These are phyloP conservation scores for Papilio polyxenes DNA, from an alignment of 1,140 invertebrate genomes.

Conservation along the genomic window DNA sequence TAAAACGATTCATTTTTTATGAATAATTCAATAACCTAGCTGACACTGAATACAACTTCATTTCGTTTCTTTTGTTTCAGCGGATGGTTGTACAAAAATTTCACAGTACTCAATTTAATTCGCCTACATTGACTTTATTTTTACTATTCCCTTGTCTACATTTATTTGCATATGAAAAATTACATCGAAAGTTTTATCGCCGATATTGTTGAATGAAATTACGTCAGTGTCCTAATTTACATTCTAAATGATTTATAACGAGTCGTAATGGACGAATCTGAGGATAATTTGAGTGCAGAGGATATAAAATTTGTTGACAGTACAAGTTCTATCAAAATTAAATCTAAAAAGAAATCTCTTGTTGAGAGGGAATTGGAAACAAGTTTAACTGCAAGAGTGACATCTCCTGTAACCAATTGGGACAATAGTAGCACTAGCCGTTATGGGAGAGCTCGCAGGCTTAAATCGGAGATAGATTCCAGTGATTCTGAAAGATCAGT, in stretches of 20 bases:
- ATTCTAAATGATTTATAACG: constrained; percentile 30
- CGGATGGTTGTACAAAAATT: constrained; percentile 45
- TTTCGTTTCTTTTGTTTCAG: constrained; percentile 78
- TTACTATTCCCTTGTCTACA: constrained; percentile 51
- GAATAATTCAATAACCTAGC: constrained; percentile 66
- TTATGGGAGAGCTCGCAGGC: constrained; percentile 73
- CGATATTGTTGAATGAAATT: constrained; percentile 48
- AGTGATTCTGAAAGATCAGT: constrained; percentile 49
- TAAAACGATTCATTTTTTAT: constrained; percentile 45
- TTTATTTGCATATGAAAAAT: constrained; percentile 41
- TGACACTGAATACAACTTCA: constrained; percentile 64
- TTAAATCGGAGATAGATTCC: constrained; percentile 62
- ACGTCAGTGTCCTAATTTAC: constrained; percentile 51
- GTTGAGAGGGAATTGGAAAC: constrained; percentile 73
- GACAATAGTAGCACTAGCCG: constrained; percentile 67
- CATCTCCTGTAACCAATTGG: constrained; percentile 58
- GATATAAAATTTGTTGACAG: constrained; percentile 50
- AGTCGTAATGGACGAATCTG: constrained; percentile 68
- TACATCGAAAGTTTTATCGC: constrained; percentile 35
- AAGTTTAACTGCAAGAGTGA: constrained; percentile 65
- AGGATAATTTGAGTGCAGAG: constrained; percentile 66
- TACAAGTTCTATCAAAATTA: constrained; percentile 50
- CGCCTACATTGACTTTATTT: constrained; percentile 42
- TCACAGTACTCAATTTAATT: constrained; percentile 47
- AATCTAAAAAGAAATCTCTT: constrained; percentile 68